Base-by-base conservation (phyloP, 1,140 invertebrate species). In the Riptortus pedestris region DNA sequence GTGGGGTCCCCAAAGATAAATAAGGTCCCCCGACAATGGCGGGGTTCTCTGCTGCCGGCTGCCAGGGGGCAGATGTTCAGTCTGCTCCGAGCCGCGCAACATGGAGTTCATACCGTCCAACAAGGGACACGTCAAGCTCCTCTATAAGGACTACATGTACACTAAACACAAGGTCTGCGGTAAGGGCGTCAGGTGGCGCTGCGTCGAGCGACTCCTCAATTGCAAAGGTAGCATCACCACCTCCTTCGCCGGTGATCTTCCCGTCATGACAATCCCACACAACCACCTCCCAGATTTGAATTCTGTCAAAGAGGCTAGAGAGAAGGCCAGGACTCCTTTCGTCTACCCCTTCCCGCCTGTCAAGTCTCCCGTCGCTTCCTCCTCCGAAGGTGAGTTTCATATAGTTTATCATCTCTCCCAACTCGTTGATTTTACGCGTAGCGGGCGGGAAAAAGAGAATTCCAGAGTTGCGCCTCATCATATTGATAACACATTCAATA, bases 21-120 rank as follows among this genome's bases (percentile, higher is more conserved):
- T 55, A 55, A 55, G 51, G 51, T 55, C 51, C 51, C 51, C 48
- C 2, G 11, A 51, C 48, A 55, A 55, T 55, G 51, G 51, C n/a
- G 18, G 20, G 20, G n/a, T n/a, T n/a, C n/a, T n/a, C n/a, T n/a
- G n/a, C n/a, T n/a, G n/a, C n/a, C 20, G 51, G 20, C 24, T 2
- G 20, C 16, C 48, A 9, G 18, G 24, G 24, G 51, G 20, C 20
- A 22, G 51, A 11, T 14, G 24, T 4, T 24, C 22, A 26, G 18
- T 55, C 51, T 11, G 5, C 7, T 2, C 3, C 0, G 18, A 24
- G 1, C 51, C 20, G 2, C 20, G n/a, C n/a, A 9, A n/a, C n/a
- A 55, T 55, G 51, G 51, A 55, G 51, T 55, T 55, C 51, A 55
- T 55, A 18, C 51, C 51, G 51, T 55, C 51, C 20, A 55, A 55